Percentiles rank a stretch among this genome's conserved stretches.
Evolutionary conservation across 2,113 vertebrate species (phyloP).

Genomic region (Hassar affinis): DNA sequence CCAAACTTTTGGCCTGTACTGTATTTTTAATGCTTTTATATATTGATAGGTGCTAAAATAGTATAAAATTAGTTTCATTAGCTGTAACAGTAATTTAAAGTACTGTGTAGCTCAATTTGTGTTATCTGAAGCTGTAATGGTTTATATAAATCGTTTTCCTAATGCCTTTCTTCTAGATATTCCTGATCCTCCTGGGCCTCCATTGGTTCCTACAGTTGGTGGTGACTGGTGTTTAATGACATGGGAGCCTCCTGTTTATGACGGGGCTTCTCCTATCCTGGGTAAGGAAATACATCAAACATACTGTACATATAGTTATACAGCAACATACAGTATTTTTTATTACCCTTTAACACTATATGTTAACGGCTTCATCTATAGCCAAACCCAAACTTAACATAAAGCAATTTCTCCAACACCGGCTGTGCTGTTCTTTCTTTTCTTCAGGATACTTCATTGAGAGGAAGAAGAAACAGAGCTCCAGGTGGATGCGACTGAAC

Average conservation of each 20-base stretch:
- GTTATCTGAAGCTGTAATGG: not conserved
- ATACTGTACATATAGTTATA: not conserved
- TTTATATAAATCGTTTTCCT: not conserved
- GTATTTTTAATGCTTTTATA: not conserved
- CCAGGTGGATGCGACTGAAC: conserved; percentile 97
- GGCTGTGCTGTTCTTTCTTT: not conserved
- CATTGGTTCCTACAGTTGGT: conserved; percentile 85
- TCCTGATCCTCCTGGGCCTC: conserved; percentile 89
- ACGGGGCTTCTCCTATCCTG: conserved; percentile 89
- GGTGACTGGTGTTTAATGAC: conserved; percentile 96
- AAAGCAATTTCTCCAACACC: not conserved
- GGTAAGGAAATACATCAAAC: conserved; percentile 68
- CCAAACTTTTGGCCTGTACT: no score
- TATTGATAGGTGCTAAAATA: not conserved
- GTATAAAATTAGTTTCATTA: not conserved
- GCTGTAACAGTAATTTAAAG: not conserved
- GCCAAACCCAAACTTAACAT: not conserved
- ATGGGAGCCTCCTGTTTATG: conserved; percentile 90
- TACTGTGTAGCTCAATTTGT: not conserved
- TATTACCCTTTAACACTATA: not conserved
- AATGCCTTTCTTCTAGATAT: conserved; percentile 75
- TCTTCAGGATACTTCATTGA: conserved; percentile 91
- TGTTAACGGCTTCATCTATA: not conserved
- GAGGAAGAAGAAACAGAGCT: conserved; percentile 98
- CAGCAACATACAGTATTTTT: not conserved